A percentile compares a stretch with the other conserved stretches of the same genome.
Conservation (phyloP, 2,113 vertebrate genomes). For the Dolichotis patagonum region DNA sequence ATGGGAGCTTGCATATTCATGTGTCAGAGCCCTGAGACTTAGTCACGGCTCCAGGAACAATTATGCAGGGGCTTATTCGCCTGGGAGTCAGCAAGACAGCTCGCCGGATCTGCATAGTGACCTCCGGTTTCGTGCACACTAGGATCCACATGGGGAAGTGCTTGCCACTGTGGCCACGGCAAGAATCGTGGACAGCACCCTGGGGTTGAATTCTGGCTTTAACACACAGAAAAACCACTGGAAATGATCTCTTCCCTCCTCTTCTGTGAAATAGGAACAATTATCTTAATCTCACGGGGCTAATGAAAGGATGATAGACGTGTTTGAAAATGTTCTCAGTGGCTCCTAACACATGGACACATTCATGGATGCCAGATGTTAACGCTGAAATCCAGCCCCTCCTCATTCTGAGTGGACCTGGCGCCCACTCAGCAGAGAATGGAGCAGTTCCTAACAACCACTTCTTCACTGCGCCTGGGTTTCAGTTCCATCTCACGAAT, state of each 20-base stretch:
- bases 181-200: fast-evolving
- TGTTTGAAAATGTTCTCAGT: background rate
- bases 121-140: background rate
- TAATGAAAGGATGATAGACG: background rate
- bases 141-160: background rate
- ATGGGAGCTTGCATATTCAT: conserved; percentile 85
- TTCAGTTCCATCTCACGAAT: background rate
- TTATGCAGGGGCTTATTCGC: conserved; percentile 69
- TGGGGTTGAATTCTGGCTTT: background rate
- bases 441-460: background rate
- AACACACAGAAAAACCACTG: background rate
- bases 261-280: conserved; percentile 29
- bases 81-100: background rate
- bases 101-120: background rate
- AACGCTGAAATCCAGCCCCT: background rate
- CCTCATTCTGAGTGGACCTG: background rate
- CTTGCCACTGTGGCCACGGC: background rate
- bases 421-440: background rate
- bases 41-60: conserved; percentile 75
- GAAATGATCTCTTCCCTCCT: background rate
- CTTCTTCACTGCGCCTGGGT: background rate
- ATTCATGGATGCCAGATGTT: background rate
- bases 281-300: background rate
- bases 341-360: background rate
- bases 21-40: conserved; percentile 79